Evolutionary conservation across 2,113 vertebrate species (phyloP).

Genomic region (Ophiodon elongatus): DNA sequence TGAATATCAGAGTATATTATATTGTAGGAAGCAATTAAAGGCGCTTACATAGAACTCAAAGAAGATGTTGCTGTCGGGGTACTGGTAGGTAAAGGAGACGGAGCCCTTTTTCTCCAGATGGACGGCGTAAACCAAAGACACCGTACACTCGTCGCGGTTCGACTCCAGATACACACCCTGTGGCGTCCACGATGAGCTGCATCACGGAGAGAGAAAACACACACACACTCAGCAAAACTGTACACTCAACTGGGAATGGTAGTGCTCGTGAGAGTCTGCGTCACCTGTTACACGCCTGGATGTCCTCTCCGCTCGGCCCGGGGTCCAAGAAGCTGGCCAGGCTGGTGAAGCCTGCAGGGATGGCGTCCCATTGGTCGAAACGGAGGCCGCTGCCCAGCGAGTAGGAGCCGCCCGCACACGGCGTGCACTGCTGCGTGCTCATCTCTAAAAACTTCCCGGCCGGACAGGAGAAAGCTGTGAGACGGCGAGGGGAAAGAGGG

Average conservation of each 20-base stretch:
- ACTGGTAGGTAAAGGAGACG: constrained; percentile 96
- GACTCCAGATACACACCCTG: constrained; percentile 97
- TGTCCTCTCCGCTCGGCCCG: constrained; percentile 81
- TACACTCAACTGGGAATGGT: neutral
- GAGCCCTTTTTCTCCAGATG: constrained; percentile 95
- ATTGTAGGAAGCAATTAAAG: neutral
- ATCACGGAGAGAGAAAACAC: constrained; percentile 23
- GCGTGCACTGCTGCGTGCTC: constrained; percentile 93
- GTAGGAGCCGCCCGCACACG: constrained; percentile 93
- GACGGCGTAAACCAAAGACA: constrained; percentile 95
- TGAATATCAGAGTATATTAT: neutral
- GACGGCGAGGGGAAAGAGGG: neutral
- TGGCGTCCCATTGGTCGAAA: constrained; percentile 96
- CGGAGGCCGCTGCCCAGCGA: constrained; percentile 96
- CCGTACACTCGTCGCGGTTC: constrained; percentile 95
- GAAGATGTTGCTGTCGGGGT: constrained; percentile 98
- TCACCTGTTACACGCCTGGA: constrained; percentile 91
- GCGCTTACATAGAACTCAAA: constrained; percentile 97
- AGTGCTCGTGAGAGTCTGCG: neutral
- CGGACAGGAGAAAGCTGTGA: constrained; percentile 93
- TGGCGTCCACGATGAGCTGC: constrained; percentile 91
- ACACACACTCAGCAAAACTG: constrained; percentile 8
- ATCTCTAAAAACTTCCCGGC: constrained; percentile 96
- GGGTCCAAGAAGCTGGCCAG: constrained; percentile 93
- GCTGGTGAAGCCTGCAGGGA: constrained; percentile 94